Evolutionary conservation across 2,113 vertebrate species (phyloP).

Genomic region (Smithornis capensis): DNA sequence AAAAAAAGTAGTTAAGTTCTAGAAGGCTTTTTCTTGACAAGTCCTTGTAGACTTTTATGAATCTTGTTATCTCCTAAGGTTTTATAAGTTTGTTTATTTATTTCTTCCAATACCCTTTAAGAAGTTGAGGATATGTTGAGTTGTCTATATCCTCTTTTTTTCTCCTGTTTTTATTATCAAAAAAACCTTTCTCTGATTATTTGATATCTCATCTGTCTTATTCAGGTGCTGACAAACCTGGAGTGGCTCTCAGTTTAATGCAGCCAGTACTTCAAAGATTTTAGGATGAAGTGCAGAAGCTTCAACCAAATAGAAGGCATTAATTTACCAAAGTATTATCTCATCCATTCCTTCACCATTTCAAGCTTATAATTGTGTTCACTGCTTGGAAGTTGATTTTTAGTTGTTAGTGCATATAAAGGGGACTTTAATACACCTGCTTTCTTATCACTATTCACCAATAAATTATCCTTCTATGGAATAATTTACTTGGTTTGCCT

Average conservation of each 20-base stretch:
- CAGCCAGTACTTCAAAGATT: background rate
- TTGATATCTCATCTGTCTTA: background rate
- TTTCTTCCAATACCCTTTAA: background rate
- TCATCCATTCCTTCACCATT: background rate
- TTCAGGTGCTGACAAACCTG: background rate
- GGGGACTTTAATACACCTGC: background rate
- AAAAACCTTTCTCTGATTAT: background rate
- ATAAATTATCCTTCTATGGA: background rate
- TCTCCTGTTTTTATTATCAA: background rate
- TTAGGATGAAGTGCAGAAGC: background rate
- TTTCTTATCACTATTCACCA: background rate
- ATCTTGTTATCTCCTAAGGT: background rate
- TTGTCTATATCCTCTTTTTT: background rate
- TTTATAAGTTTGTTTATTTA: background rate
- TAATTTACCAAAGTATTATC: background rate
- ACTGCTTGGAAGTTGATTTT: background rate
- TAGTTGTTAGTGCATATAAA: background rate
- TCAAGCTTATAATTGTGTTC: background rate
- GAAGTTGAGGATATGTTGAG: background rate
- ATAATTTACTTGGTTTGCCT: background rate
- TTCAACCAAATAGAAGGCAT: rapidly evolving
- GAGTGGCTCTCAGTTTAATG: background rate
- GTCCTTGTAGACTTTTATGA: background rate
- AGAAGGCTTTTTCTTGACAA: background rate
- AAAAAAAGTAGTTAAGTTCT: background rate